phyloP scores from a whole-genome alignment of 2,888 invertebrate genomes.

The Oscheius onirici region DNA sequence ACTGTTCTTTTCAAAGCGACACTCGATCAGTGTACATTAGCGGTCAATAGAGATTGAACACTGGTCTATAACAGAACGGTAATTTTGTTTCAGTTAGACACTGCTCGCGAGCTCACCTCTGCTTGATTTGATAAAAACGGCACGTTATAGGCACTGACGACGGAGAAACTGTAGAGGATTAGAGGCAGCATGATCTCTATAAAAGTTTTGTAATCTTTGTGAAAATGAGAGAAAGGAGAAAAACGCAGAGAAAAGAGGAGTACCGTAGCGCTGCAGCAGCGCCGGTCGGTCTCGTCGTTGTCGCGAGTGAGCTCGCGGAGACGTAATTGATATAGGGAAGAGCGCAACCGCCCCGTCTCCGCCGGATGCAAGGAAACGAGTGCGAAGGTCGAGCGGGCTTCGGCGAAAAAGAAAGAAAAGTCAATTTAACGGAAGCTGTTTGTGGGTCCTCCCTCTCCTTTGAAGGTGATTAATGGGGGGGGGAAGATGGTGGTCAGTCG shows the following conservation, averaged over 20 bases:
- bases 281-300: not conserved
- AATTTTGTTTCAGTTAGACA: too few relatives aligned
- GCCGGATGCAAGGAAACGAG: not conserved
- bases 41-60: not conserved
- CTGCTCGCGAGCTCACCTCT: not conserved
- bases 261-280: not conserved
- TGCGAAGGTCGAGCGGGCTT: conserved; percentile 22
- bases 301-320: too few relatives aligned
- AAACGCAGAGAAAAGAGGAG: not conserved
- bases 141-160: conserved; percentile 19
- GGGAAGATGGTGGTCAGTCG: not conserved
- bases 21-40: not conserved
- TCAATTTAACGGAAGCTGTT: conserved; percentile 17
- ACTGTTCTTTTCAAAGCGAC: not conserved
- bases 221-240: not conserved
- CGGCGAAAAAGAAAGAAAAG: conserved; percentile 9
- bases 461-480: not conserved
- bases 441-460: not conserved
- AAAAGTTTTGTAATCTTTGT: not conserved
- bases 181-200: too few relatives aligned
- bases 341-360: not conserved
- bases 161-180: conserved; percentile 2
- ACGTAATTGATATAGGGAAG: conserved; percentile 22
- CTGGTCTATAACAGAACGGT: not conserved
- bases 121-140: conserved; percentile 19